Evolutionary conservation across 2,113 vertebrate genomes (phyloP).

Genomic region (Sylvia atricapilla): DNA sequence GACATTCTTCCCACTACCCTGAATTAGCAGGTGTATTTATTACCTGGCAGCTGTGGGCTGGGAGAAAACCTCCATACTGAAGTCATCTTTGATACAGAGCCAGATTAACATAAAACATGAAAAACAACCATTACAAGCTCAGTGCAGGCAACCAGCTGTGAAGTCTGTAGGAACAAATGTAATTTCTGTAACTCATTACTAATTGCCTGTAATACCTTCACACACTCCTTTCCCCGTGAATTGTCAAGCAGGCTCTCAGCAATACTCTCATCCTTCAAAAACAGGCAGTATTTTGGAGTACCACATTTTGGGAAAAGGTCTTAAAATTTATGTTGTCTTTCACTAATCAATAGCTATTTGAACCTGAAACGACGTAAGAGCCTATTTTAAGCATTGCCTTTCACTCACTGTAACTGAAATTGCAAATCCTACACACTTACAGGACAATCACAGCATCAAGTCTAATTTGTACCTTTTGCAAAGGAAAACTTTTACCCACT

Average conservation of each 20-base stretch:
- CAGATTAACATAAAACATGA: neutral
- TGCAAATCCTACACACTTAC: neutral
- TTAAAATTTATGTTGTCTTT: neutral
- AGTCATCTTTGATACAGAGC: neutral
- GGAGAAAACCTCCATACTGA: neutral
- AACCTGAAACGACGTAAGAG: rapidly evolving
- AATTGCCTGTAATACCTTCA: neutral
- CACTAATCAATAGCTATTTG: neutral
- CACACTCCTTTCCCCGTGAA: rapidly evolving
- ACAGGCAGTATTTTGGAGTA: neutral
- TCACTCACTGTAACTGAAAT: neutral
- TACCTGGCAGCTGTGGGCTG: neutral
- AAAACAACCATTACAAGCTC: neutral
- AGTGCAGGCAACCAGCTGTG: neutral
- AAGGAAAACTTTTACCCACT: neutral
- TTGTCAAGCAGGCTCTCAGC: neutral
- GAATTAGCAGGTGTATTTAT: neutral
- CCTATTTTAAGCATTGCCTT: neutral
- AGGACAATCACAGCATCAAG: neutral
- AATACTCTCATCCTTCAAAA: neutral
- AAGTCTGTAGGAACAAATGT: neutral
- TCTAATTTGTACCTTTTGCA: neutral
- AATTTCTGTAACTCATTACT: neutral
- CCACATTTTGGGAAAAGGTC: neutral
- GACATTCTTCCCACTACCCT: neutral